Evolutionary conservation across 2,113 vertebrate species (phyloP), one percentile per base, ranked within the genome.

Genomic region (Fregetta grallaria): DNA sequence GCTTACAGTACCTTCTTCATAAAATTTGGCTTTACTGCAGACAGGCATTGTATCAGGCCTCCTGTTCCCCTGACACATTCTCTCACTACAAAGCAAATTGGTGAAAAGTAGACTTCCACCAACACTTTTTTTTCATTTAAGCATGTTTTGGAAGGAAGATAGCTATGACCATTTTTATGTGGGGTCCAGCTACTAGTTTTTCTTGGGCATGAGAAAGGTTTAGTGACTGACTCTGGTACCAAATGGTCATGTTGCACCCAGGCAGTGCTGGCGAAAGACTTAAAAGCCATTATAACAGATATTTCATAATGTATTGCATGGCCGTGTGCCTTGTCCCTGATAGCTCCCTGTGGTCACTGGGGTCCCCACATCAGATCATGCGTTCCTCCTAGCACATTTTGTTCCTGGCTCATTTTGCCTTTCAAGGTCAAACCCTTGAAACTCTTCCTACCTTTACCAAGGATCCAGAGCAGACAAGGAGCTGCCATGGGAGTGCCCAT

Each of bases 401-500:
- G 1, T 20, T 66, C 40, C 45, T 66, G 23, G 9, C 11, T 47
- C 17, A 3, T 25, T 85, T 74, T 23, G n/a, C 9, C 3, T 68
- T 76, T 44, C 59, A 29, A 49, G 13, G 8, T 15, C 59, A 36
- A 70, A 45, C 5, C 13, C 27, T 45, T 29, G 32, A 56, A n/a
- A 38, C 2, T 5, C 21, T 63, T 53, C 23, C 23, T n/a, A 13
- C 20, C 5, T 76, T 56, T 22, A 52, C 30, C 36, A 92, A 52
- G 38, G 15, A 44, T 38, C 10, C 73, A 75, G 26, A n/a, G 34
- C 1, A 2, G 67, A 58, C 8, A 56, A 67, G 16, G 38, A 71
- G 4, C 11, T 66, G 26, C 14, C 13, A 25, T 27, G 22, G 40
- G 15, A 49, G 6, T 13, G 2, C 3, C 3, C 3, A 1, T 59